Evolutionary conservation across 2,113 vertebrate genomes (phyloP).

Genomic region (Zosterops japonicus): DNA sequence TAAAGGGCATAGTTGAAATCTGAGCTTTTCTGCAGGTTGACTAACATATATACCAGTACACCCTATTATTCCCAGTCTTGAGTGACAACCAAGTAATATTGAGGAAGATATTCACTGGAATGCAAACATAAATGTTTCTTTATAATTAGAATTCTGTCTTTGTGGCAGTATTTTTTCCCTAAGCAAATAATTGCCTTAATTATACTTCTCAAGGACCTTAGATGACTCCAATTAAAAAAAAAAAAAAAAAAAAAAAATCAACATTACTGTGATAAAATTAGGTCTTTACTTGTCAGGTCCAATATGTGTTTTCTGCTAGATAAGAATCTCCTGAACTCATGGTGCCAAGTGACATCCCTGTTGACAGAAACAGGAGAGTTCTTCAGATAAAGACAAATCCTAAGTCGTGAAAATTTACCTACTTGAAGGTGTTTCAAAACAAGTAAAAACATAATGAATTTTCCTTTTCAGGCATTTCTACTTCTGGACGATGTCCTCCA

Average conservation of each 20-base stretch:
- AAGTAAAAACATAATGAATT: neutral
- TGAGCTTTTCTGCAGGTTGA: neutral
- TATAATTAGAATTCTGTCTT: constrained; percentile 37
- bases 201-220: neutral
- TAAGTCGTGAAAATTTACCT: neutral
- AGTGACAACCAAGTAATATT: neutral
- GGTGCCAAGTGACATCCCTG: neutral
- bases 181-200: constrained; percentile 19
- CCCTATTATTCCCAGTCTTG: neutral
- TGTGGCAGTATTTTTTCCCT: neutral
- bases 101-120: neutral
- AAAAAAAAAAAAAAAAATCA: neutral
- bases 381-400: neutral
- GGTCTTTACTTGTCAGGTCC: neutral
- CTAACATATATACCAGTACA: neutral
- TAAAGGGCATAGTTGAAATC: neutral
- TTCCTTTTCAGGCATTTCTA: neutral
- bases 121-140: constrained; percentile 35
- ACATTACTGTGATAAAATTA: constrained; percentile 10
- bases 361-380: neutral
- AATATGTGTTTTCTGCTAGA: neutral
- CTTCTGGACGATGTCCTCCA: neutral
- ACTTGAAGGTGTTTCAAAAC: neutral
- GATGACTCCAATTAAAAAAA: neutral
- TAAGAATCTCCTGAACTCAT: neutral